Percentiles rank a stretch among this genome's conserved stretches.
phyloP scores from a whole-genome alignment of 2,888 invertebrate genomes.

The Pediacus dermestoides region DNA sequence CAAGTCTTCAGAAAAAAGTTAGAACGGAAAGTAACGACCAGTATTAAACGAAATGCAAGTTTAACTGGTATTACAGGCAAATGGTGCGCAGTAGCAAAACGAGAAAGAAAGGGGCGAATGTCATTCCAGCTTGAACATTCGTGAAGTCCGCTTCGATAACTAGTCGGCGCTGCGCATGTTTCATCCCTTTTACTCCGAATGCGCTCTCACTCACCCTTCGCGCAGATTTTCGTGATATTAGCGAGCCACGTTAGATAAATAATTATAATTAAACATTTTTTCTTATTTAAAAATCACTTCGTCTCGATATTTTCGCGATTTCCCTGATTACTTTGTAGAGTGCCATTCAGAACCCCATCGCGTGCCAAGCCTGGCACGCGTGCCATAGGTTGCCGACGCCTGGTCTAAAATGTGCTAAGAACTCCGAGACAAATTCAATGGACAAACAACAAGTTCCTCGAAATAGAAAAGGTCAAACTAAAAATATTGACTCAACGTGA shows the following conservation, averaged over 20 bases:
- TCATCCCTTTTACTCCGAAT: conserved; percentile 5
- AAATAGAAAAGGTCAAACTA: no score
- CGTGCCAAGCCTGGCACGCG: conserved; percentile 8
- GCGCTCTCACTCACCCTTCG: conserved; percentile 1
- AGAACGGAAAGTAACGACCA: conserved; percentile 8
- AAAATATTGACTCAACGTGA: no score
- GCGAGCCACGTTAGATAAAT: conserved; percentile 2
- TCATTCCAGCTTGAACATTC: conserved; percentile 7
- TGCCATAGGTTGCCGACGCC: conserved; percentile 8
- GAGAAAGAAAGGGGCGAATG: conserved; percentile 8
- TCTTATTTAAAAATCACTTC: conserved; percentile 7
- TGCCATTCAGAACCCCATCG: conserved; percentile 8
- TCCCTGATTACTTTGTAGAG: conserved; percentile 8
- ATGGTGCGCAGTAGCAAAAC: conserved; percentile 8
- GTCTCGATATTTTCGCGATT: conserved; percentile 8
- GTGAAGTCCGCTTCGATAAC: conserved; percentile 7
- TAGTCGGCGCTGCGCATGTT: conserved; percentile 7
- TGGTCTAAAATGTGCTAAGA: no score
- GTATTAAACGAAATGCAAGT: conserved; percentile 8
- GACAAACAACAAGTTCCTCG: no score
- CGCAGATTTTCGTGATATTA: conserved; percentile 1
- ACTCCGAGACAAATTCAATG: no score
- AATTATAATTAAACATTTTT: conserved; percentile 1
- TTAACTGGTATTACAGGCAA: conserved; percentile 8
- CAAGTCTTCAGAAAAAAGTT: conserved; percentile 8